Base-by-base conservation (phyloP, 2,888 invertebrate genomes). In the Oxycera nigricornis region DNA sequence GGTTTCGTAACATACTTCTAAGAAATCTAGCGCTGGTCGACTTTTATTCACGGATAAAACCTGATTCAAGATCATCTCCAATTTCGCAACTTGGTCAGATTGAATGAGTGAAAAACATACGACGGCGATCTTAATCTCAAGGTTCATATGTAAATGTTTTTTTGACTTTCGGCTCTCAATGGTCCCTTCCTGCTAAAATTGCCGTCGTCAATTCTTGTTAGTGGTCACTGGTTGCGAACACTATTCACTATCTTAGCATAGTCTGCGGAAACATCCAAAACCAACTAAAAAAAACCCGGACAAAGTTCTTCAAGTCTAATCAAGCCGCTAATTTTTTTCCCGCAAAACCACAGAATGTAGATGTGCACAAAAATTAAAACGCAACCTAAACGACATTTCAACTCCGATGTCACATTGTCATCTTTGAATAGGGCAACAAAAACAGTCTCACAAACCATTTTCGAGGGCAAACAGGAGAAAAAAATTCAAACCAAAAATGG, bases 91-190 rank as follows among this genome's bases (percentile, higher is more conserved):
- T 30, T 59, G 20, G n/a, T 7, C 14, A n/a, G 30, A 30, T 30
- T 59, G 59, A 59, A 14, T 59, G 59, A 59, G 9, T 59, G 59
- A 59, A 20, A 55, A 59, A 59, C 2, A 59, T 30, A 28, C 30
- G 28, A 0, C 30, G 28, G 30, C n/a, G 59, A 59, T 59, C 59
- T 24, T 59, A 28, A 59, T 59, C 59, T 24, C 2, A 59, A 59
- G 59, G 59, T 59, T 24, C 24, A 59, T 22, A 59, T 59, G 59
- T 24, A 59, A 59, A 59, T 59, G 30, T 28, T 59, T 59, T 59
- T 59, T 59, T 28, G 2, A 24, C 24, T 59, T 59, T 59, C 59
- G 30, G 11, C n/a, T 59, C 14, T 14, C 17, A n/a, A 1, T 1
- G 50, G 50, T n/a, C 50, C 50, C 50, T 50, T 50, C 14, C 17